A percentile compares a stretch with the other conserved stretches of the same genome.
Conservation (phyloP, 2,113 vertebrate genomes). For the Epinephelus fuscoguttatus region DNA sequence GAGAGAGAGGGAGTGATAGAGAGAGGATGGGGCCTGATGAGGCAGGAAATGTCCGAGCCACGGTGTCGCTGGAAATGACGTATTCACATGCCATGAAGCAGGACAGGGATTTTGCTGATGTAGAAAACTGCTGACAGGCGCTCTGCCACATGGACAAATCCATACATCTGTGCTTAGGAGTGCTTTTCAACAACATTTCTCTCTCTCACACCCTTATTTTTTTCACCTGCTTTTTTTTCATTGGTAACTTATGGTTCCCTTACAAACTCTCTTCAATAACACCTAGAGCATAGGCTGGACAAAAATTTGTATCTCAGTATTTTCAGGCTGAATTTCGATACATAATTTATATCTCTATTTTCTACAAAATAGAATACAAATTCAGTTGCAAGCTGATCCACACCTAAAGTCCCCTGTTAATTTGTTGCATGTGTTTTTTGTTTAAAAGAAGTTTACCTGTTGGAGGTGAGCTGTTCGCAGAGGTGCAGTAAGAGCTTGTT, state of each 20-base stretch:
- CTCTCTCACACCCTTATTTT: background rate
- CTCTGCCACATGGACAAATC: conserved; percentile 46
- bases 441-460: too few species aligned
- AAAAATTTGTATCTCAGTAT: too few species aligned
- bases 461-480: too few species aligned
- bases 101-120: conserved; percentile 29
- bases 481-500: too few species aligned
- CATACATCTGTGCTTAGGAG: conserved; percentile 27
- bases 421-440: too few species aligned
- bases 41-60: conserved; percentile 46
- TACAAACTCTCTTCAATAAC: background rate
- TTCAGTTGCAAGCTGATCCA: too few species aligned
- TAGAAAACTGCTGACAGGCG: conserved; percentile 65
- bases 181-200: conserved; percentile 2
- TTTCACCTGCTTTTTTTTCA: background rate
- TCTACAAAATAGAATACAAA: too few species aligned
- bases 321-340: too few species aligned
- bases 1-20: conserved; percentile 26
- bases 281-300: too few species aligned
- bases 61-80: conserved; percentile 34
- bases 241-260: too few species aligned
- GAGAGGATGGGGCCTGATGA: conserved; percentile 37
- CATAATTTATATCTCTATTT: too few species aligned
- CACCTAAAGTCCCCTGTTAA: too few species aligned
- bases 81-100: conserved; percentile 45